Conservation (phyloP, 2,888 invertebrate species). For the Drosophila anceps region DNA sequence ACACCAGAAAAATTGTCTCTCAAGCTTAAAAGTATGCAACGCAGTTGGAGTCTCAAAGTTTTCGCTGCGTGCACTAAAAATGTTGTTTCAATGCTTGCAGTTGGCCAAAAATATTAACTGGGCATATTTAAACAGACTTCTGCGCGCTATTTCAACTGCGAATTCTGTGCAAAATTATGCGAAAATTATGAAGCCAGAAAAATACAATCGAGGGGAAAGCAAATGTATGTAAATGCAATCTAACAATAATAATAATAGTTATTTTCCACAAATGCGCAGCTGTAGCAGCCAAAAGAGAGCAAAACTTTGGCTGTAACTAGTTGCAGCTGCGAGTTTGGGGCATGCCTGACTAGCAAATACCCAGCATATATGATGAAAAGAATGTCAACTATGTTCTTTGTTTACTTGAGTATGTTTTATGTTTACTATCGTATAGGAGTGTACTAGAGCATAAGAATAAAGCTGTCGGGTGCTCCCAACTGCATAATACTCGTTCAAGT, state of each 20-base stretch:
- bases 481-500: no score
- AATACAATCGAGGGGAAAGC: neutral
- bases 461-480: no score
- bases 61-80: neutral
- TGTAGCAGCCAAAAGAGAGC: conserved; percentile 37
- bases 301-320: neutral
- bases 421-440: no score
- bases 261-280: conserved; percentile 32
- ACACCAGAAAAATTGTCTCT: conserved; percentile 1
- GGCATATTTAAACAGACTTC: neutral
- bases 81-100: neutral
- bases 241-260: conserved; percentile 49
- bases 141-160: conserved; percentile 3
- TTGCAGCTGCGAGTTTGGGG: neutral
- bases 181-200: conserved; percentile 16
- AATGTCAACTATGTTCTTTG: neutral
- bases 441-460: no score
- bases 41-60: neutral
- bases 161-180: conserved; percentile 16
- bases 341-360: conserved; percentile 13
- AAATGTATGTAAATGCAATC: conserved; percentile 40
- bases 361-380: neutral
- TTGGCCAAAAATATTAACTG: conserved; percentile 4
- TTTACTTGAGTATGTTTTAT: no score
- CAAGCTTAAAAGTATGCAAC: conserved; percentile 14